Evolutionary conservation across 92 coral and sea anemone genomes (phyloP), one percentile per base, ranked within the genome.

Genomic region (Nematostella vectensis): DNA sequence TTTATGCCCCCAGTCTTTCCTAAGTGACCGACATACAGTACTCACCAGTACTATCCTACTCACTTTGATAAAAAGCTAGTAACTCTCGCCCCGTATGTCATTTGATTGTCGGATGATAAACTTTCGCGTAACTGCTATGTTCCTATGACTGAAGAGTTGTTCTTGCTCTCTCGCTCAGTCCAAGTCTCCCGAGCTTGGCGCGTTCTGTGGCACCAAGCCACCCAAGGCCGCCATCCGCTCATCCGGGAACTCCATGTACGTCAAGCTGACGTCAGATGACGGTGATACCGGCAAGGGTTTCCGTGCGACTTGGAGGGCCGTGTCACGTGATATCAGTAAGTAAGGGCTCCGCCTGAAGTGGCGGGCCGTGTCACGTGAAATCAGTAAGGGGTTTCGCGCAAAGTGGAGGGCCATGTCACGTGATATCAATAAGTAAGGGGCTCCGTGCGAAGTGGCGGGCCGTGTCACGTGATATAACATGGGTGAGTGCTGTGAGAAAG

Each of bases 221-320:
- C 91, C 96, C 18, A 64, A 53, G 49, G 54, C 81, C 0, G 57
- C 61, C 2, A 62, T 88, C 4, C 82, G 85, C 13, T 66, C 88
- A 23, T 68, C 79, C 56, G 80, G 84, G 21, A 71, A 74, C 59
- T 63, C 84, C 10, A 8, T 83, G 58, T 71, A 81, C 54, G 58
- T 88, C 40, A 73, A 75, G 26, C 63, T 88, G 58, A 81, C 76
- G 18, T 81, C 94, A 19, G 96, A 88, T 59, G 78, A 59, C 12
- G 84, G 67, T 1, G 89, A 83, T 48, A 78, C 87, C 2, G 85
- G 78, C 44, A 74, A 64, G 31, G 96, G 96, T 12, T 88, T 88
- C 66, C 72, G 40, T 30, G 87, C 83, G 31, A 36, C 76, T 9
- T 88, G 96, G 96, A 80, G 54, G 57, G 71, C 93, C 26, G 89